Evolutionary conservation across 2,888 invertebrate genomes (phyloP).

Genomic region (Spodoptera littoralis): DNA sequence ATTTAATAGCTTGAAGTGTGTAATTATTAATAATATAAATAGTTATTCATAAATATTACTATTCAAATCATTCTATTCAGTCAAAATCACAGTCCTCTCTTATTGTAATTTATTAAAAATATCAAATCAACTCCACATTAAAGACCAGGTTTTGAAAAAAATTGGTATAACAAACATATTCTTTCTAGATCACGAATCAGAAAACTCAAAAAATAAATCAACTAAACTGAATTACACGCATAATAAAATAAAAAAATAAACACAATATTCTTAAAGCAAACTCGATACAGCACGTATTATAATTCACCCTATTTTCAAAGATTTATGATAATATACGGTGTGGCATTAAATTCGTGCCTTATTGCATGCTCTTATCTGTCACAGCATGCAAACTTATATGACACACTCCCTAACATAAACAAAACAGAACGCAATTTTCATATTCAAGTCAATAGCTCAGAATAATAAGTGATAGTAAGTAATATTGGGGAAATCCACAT

Average conservation of each 20-base stretch:
- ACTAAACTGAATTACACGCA: slow-evolving; percentile 5
- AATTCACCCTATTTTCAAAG: slow-evolving; percentile 75
- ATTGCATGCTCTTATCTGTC: slow-evolving; percentile 77
- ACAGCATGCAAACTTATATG: slow-evolving; percentile 68
- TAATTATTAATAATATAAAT: too few relatives aligned
- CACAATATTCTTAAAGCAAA: slow-evolving; percentile 41
- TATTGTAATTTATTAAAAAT: too few relatives aligned
- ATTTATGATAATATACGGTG: slow-evolving; percentile 77
- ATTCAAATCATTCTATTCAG: too few relatives aligned
- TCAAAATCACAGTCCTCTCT: too few relatives aligned
- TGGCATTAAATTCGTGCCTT: slow-evolving; percentile 72
- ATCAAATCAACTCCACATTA: too few relatives aligned
- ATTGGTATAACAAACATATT: too few relatives aligned
- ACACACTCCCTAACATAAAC: slow-evolving; percentile 79
- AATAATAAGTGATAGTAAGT: slow-evolving; percentile 88
- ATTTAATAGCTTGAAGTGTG: too few relatives aligned
- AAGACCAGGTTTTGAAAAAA: too few relatives aligned
- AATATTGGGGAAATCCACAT: slow-evolving; percentile 84
- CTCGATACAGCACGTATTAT: slow-evolving; percentile 66
- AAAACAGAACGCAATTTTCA: slow-evolving; percentile 86
- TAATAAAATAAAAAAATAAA: slow-evolving; percentile 26
- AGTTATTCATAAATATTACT: too few relatives aligned
- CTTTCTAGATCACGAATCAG: too few relatives aligned
- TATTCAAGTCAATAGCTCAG: slow-evolving; percentile 88
- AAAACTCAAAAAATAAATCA: too few relatives aligned